Conservation (phyloP, 2,797 vertebrate genomes). For the Halcyon leucocephala region DNA sequence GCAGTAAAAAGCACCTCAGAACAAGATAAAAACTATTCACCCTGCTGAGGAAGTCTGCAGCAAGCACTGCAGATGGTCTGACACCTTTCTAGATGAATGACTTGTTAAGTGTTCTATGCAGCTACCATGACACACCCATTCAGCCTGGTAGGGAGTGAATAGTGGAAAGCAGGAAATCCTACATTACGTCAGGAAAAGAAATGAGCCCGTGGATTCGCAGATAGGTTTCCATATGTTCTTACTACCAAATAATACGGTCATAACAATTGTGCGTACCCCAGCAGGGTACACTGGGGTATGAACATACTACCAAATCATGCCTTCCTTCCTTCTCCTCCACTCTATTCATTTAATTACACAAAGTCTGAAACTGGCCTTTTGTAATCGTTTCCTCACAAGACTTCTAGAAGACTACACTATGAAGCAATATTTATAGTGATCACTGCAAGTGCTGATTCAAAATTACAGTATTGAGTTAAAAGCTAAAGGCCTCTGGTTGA, state of each 20-base stretch:
- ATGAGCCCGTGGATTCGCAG: neutral
- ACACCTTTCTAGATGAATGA: neutral
- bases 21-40: neutral
- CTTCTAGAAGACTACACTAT: neutral
- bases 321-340: neutral
- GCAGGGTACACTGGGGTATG: neutral
- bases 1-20: neutral
- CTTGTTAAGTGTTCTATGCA: neutral
- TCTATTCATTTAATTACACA: neutral
- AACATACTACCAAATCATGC: neutral
- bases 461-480: neutral
- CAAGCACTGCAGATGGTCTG: neutral
- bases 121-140: neutral
- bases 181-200: neutral
- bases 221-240: neutral
- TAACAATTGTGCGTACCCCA: neutral
- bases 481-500: neutral
- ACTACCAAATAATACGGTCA: neutral
- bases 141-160: neutral
- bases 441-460: neutral
- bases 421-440: slow-evolving; percentile 15
- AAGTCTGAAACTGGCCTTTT: neutral
- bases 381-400: slow-evolving; percentile 18
- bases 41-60: neutral
- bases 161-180: neutral